These are phyloP conservation scores for Pycnonotus jocosus DNA, from an alignment of 2,113 vertebrate species.

Conservation along the genomic window DNA sequence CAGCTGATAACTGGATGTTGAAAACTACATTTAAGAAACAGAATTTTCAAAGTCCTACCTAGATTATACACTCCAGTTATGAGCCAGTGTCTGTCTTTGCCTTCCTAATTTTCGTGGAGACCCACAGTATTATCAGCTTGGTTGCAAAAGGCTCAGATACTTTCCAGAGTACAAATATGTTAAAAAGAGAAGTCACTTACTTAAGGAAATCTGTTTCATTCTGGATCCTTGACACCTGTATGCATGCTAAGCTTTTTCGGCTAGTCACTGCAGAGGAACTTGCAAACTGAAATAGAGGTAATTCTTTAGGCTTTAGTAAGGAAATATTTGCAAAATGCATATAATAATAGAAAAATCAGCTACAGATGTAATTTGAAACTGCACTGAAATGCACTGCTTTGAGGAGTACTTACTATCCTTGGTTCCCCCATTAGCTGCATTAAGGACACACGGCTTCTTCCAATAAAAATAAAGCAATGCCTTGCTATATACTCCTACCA, in stretches of 20 bases:
- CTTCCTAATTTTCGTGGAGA: background rate
- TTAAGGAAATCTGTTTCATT: conserved; percentile 76
- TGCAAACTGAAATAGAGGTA: conserved; percentile 61
- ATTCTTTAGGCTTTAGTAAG: background rate
- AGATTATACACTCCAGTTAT: background rate
- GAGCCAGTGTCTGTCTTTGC: background rate
- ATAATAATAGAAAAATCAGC: background rate
- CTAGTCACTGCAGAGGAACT: conserved; percentile 30
- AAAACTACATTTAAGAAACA: background rate
- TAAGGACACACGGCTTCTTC: background rate
- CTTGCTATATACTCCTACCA: background rate
- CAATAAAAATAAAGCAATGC: background rate
- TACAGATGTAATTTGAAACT: background rate
- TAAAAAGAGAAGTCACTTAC: conserved; percentile 66
- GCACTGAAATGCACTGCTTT: background rate
- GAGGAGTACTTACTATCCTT: background rate
- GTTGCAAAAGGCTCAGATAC: background rate
- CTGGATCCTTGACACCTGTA: conserved; percentile 68
- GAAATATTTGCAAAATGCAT: background rate
- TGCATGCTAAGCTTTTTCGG: conserved; percentile 68
- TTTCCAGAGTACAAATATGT: background rate
- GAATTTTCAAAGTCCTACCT: background rate
- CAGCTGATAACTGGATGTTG: background rate
- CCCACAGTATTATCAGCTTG: background rate
- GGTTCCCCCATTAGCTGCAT: background rate